Conservation (phyloP, 2,113 vertebrate species). For the Apteryx owenii region DNA sequence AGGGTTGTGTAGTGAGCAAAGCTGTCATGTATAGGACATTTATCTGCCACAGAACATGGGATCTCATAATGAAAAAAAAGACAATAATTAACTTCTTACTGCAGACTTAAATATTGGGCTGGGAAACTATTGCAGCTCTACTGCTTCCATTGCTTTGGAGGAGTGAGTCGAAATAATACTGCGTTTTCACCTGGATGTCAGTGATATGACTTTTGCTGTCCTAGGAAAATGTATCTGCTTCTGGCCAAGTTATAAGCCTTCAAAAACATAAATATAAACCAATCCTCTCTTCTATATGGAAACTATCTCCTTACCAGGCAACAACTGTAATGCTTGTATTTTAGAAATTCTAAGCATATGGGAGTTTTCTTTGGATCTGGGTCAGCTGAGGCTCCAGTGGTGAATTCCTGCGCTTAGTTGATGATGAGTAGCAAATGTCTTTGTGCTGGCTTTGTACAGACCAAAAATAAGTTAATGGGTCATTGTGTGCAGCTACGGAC, state of each 20-base stretch:
- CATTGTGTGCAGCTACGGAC: not conserved
- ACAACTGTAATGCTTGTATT: conserved; percentile 4
- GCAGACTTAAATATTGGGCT: not conserved
- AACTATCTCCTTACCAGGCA: conserved; percentile 23
- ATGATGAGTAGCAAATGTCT: conserved; percentile 54
- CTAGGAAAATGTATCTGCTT: not conserved
- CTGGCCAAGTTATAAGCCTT: not conserved
- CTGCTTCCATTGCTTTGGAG: not conserved
- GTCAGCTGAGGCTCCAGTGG: conserved; percentile 8
- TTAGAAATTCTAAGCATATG: conserved; percentile 48
- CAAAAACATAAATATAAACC: conserved; percentile 40
- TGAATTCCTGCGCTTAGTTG: conserved; percentile 38
- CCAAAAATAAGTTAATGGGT: conserved; percentile 49
- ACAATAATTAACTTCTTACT: not conserved
- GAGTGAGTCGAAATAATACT: not conserved
- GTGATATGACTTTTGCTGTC: not conserved
- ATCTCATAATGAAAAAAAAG: not conserved
- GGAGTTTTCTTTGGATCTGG: conserved; percentile 60
- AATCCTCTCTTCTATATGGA: conserved; percentile 1
- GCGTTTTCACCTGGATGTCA: not conserved
- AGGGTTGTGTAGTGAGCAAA: not conserved
- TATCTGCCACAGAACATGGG: not conserved
- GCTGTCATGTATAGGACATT: not conserved
- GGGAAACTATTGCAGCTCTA: not conserved
- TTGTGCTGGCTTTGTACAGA: conserved; percentile 25